phyloP scores from a whole-genome alignment of 2,888 invertebrate genomes.

The Stenodema calcarata region DNA sequence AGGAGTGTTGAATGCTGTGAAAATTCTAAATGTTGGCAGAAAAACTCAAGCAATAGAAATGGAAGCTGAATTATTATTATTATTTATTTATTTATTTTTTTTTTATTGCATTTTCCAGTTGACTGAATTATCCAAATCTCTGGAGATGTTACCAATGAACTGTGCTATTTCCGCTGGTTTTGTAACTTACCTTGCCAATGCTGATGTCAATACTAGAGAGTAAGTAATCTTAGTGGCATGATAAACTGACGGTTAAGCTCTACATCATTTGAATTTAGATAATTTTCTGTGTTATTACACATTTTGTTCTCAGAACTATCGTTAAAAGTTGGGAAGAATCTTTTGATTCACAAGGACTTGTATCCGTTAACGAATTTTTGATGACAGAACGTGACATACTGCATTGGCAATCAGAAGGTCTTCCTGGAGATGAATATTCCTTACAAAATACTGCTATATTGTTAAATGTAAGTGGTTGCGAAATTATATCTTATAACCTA shows the following conservation, averaged over 20 bases:
- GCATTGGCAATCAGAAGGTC: slow-evolving; percentile 84
- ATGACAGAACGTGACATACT: slow-evolving; percentile 77
- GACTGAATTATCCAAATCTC: slow-evolving; percentile 68
- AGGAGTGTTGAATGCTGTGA: too few species aligned
- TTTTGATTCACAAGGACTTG: slow-evolving; percentile 61
- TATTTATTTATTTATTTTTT: too few species aligned
- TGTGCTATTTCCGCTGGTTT: slow-evolving; percentile 79
- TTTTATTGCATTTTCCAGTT: slow-evolving; percentile 63
- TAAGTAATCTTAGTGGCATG: too few species aligned
- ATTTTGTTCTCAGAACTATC: slow-evolving; percentile 57
- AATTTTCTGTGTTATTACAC: neutral
- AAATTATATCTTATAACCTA: neutral
- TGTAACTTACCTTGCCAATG: slow-evolving; percentile 75
- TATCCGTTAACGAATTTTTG: slow-evolving; percentile 68
- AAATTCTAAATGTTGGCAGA: too few species aligned
- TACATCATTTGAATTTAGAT: neutral
- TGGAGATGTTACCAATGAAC: slow-evolving; percentile 69
- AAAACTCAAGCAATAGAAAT: too few species aligned
- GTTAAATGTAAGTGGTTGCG: slow-evolving; percentile 68
- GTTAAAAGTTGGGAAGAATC: slow-evolving; percentile 60
- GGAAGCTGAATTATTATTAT: too few species aligned
- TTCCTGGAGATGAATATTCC: slow-evolving; percentile 79
- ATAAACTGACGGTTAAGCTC: too few species aligned
- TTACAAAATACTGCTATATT: slow-evolving; percentile 83
- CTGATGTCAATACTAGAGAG: slow-evolving; percentile 74